Evolutionary conservation across 2,113 vertebrate species (phyloP).

Genomic region (Tetrao urogallus): DNA sequence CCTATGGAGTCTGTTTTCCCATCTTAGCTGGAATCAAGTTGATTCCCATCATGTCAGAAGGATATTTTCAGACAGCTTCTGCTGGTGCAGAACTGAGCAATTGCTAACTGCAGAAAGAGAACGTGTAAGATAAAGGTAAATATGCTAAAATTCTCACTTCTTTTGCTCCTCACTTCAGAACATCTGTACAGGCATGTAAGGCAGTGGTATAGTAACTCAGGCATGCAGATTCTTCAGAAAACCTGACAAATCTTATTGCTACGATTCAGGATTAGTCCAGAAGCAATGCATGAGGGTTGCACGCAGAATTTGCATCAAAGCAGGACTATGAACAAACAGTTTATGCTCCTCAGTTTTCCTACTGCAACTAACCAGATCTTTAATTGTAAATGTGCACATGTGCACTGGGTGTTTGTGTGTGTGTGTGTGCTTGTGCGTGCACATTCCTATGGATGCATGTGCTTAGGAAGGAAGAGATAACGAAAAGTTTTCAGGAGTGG

Average conservation of each 20-base stretch:
- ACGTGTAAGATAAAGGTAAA: background rate
- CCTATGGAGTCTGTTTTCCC: background rate
- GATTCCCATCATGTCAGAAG: background rate
- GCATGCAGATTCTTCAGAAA: background rate
- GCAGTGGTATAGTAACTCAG: background rate
- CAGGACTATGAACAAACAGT: background rate
- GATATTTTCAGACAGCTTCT: background rate
- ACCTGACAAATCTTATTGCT: background rate
- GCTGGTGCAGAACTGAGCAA: background rate
- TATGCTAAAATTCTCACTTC: background rate
- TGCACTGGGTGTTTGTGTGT: accelerated
- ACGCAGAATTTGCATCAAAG: background rate
- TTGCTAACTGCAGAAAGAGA: background rate
- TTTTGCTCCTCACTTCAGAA: background rate
- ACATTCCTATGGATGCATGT: accelerated
- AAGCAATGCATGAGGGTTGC: accelerated
- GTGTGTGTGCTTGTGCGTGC: no score
- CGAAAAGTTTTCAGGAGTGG: background rate
- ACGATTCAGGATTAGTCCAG: background rate
- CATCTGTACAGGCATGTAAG: background rate
- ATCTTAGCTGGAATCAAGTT: background rate
- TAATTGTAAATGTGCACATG: background rate
- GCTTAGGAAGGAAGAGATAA: background rate
- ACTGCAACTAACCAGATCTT: background rate
- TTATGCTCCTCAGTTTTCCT: background rate